Conservation (phyloP, 2,888 invertebrate species). For the Lochmaea capreae region DNA sequence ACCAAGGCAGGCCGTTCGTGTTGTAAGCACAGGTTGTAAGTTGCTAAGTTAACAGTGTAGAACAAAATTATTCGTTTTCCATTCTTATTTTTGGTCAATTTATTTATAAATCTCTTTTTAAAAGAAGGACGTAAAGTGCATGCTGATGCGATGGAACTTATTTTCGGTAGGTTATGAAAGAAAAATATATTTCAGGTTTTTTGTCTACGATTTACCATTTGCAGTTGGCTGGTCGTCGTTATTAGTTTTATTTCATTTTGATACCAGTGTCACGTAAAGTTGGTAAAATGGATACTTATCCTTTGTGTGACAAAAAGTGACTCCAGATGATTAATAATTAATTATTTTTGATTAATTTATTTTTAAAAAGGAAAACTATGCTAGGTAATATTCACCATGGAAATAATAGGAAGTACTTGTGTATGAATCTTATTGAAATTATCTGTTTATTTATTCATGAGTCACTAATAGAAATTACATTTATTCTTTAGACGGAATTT, state of each 20-base stretch:
- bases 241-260: conserved; percentile 60
- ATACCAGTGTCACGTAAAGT: conserved; percentile 58
- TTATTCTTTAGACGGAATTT: background rate
- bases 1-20: conserved; percentile 49
- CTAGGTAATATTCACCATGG: background rate
- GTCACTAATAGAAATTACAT: conserved; percentile 32
- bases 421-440: conserved; percentile 4
- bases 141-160: conserved; percentile 45
- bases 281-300: conserved; percentile 57
- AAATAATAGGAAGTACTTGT: conserved; percentile 11
- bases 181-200: conserved; percentile 36
- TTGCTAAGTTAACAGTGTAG: conserved; percentile 57
- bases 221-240: conserved; percentile 54
- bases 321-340: conserved; percentile 1
- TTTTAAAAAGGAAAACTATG: background rate
- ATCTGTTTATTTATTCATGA: conserved; percentile 40
- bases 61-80: conserved; percentile 46
- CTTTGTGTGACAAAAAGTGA: conserved; percentile 51
- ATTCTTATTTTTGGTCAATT: conserved; percentile 41
- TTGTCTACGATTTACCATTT: conserved; percentile 53
- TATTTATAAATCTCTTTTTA: conserved; percentile 32
- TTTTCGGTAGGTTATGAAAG: conserved; percentile 50
- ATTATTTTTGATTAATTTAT: background rate
- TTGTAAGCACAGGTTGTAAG: no score
- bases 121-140: conserved; percentile 31